Percentiles rank a stretch among this genome's conserved stretches.
phyloP scores from a whole-genome alignment of 92 coral and sea anemone genomes.

The Epizoanthus scotinus region DNA sequence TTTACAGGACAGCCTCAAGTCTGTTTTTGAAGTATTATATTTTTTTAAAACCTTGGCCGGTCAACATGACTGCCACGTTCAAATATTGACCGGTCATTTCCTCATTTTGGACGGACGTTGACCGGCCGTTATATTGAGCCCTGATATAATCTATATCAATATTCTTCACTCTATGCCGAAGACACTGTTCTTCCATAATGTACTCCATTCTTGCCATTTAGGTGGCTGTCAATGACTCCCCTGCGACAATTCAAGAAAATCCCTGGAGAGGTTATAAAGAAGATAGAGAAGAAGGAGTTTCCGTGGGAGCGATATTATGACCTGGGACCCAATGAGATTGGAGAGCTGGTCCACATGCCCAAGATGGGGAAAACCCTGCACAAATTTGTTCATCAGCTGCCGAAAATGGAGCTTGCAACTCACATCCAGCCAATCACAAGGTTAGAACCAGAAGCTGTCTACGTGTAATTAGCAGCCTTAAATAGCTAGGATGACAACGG shows the following conservation, averaged over 20 bases:
- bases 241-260: constrained; percentile 97
- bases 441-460: constrained; percentile 37
- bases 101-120: too few species aligned
- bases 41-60: too few species aligned
- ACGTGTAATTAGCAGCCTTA: background rate
- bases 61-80: too few species aligned
- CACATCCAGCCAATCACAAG: constrained; percentile 98
- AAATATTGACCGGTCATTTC: too few species aligned
- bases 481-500: too few species aligned
- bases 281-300: constrained; percentile 97
- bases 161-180: background rate
- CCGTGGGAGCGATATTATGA: constrained; percentile 99
- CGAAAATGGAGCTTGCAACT: constrained; percentile 98
- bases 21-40: too few species aligned
- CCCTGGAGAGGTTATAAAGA: constrained; percentile 96
- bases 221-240: constrained; percentile 99
- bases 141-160: too few species aligned
- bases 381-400: constrained; percentile 98
- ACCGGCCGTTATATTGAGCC: too few species aligned
- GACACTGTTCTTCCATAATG: background rate
- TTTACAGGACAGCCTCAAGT: too few species aligned
- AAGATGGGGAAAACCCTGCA: constrained; percentile 97
- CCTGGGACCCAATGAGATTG: constrained; percentile 96
- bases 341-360: constrained; percentile 99
- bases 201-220: constrained; percentile 17